phyloP scores from a whole-genome alignment of 2,888 invertebrate genomes.

The Xanthostigma xanthostigma region DNA sequence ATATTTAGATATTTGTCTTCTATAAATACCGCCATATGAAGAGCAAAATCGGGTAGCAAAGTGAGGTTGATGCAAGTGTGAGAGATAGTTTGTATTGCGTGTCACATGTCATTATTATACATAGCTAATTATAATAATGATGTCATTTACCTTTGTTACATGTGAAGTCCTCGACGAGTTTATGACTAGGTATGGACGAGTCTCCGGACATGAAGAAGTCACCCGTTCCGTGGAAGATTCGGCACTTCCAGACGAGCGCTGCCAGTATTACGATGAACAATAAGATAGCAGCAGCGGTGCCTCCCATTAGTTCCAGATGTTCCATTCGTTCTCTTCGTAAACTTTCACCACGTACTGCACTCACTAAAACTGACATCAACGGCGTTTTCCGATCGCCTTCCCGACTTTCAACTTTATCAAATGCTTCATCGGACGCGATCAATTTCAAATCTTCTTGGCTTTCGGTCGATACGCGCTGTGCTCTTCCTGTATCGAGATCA shows the following conservation, averaged over 20 bases:
- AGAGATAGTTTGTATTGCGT: no score
- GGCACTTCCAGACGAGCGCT: conserved; percentile 39
- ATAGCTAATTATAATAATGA: neutral
- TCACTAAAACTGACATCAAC: conserved; percentile 44
- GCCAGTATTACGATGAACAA: conserved; percentile 34
- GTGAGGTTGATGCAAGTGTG: no score
- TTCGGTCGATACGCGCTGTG: conserved; percentile 47
- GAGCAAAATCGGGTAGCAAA: no score
- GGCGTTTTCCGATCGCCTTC: conserved; percentile 32
- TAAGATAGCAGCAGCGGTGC: conserved; percentile 39
- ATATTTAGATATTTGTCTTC: no score
- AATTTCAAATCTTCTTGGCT: conserved; percentile 43
- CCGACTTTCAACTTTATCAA: conserved; percentile 18
- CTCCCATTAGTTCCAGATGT: conserved; percentile 40
- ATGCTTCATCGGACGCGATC: conserved; percentile 32
- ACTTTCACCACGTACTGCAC: conserved; percentile 44
- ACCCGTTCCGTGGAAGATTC: conserved; percentile 36
- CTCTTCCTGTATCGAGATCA: conserved; percentile 47
- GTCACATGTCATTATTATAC: neutral
- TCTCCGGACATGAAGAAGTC: conserved; percentile 43
- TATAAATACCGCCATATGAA: no score
- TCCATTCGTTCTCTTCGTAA: conserved; percentile 35
- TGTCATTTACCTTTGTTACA: neutral
- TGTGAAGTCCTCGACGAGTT: neutral
- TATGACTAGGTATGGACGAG: conserved; percentile 36